phyloP scores from a whole-genome alignment of 2,888 invertebrate species.

The Caradrina kadenii region DNA sequence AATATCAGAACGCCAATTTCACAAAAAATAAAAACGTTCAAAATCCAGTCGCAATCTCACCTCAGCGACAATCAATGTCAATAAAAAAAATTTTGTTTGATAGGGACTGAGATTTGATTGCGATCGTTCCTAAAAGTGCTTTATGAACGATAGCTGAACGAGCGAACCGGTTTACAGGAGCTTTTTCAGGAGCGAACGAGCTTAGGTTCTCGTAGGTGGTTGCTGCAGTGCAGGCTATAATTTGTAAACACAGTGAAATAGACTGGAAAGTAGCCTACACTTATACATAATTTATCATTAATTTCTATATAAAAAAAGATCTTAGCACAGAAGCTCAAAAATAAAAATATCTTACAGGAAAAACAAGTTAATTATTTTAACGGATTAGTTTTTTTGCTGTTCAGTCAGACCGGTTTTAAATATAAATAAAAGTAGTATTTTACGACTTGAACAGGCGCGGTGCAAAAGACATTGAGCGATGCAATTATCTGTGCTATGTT shows the following conservation, averaged over 20 bases:
- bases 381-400: neutral
- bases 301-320: neutral
- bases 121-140: too few species aligned
- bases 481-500: constrained; percentile 34
- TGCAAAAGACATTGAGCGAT: constrained; percentile 31
- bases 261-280: neutral
- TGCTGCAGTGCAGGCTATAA: neutral
- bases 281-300: neutral
- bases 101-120: too few species aligned
- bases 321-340: neutral
- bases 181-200: neutral
- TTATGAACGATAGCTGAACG: too few species aligned
- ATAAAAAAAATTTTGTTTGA: too few species aligned
- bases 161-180: neutral
- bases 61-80: too few species aligned
- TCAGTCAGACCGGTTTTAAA: constrained; percentile 3
- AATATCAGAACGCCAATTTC: too few species aligned
- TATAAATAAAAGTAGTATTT: constrained; percentile 22
- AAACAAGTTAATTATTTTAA: constrained; percentile 27
- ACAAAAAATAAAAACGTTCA: too few species aligned
- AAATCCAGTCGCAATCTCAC: too few species aligned
- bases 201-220: neutral
- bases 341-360: constrained; percentile 5
- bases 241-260: neutral
- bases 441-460: constrained; percentile 24